phyloP scores from a whole-genome alignment of 2,113 vertebrate genomes.

The Stictonetta naevosa region DNA sequence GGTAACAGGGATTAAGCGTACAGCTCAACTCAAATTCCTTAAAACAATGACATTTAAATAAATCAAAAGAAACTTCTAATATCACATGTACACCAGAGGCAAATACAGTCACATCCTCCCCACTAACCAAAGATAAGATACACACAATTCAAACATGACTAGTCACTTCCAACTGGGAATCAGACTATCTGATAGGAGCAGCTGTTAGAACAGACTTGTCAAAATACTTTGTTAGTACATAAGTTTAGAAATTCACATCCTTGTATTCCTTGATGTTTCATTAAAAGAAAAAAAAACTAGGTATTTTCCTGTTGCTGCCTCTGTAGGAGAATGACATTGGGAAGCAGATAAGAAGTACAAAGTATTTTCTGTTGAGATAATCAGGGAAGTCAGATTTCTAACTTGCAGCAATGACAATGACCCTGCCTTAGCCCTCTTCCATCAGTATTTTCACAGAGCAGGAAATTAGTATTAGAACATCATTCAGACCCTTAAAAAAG shows the following conservation, averaged over 20 bases:
- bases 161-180: conserved; percentile 53
- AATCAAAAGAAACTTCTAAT: conserved; percentile 32
- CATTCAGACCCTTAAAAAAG: neutral
- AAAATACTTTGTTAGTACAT: conserved; percentile 40
- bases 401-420: conserved; percentile 14
- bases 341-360: conserved; percentile 70
- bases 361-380: conserved; percentile 42
- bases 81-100: conserved; percentile 10
- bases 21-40: neutral
- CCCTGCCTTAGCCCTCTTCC: neutral
- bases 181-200: conserved; percentile 51
- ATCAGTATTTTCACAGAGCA: neutral
- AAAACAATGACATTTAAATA: conserved; percentile 11
- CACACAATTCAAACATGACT: conserved; percentile 22
- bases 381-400: conserved; percentile 34
- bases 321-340: conserved; percentile 21
- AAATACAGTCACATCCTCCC: neutral
- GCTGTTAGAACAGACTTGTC: conserved; percentile 37
- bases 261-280: conserved; percentile 61
- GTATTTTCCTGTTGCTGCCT: conserved; percentile 57
- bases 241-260: conserved; percentile 71
- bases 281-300: conserved; percentile 37
- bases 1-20: neutral
- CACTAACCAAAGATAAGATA: conserved; percentile 8
- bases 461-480: neutral